Base-by-base conservation (phyloP, 2,113 vertebrate genomes). In the Panthera tigris region DNA sequence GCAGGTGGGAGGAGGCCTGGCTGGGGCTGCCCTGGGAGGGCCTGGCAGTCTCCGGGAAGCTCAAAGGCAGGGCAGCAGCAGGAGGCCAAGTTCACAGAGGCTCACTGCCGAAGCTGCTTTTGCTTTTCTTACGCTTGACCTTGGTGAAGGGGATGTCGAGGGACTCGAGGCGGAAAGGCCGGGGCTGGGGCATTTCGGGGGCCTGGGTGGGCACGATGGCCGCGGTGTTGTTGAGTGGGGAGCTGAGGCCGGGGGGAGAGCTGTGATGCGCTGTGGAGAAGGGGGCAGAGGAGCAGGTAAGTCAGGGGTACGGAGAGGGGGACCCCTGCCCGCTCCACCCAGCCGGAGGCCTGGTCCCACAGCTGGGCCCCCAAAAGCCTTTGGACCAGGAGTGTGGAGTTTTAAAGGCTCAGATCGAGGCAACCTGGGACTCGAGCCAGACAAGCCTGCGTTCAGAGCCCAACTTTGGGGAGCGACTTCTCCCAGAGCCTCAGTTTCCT, bases 161-260 rank as follows among this genome's bases (percentile, higher is more conserved):
- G 6, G 99, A 99, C 98, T 99, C 99, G 0, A 99, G 98, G 68
- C 99, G 99, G 97, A 99, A 99, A 33, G 99, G 99, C 0, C 99
- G 99, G 2, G 99, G 99, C 50, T 97, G 98, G 69, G 98, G 97
- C 23, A 98, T 92, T 80, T 99, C 99, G 0, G 97, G 81, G 61
- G 89, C 93, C 41, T 98, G 95, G 0, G 97, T 12, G 0, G 88
- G 94, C 1, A 91, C 93, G 39, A 98, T 81, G 63, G 98, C 80
- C 0, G 96, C 8, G 78, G 69, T 95, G 25, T 98, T 98, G 66
- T 97, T 92, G 48, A 97, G 94, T 0, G 98, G 95, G 5, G 97
- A 90, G 50, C 97, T 97, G 55, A 94, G 91, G 27, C 98, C 95
- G 0, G 91, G 97, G 0, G 98, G 97, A 0, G 94, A 96, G 89